Evolutionary conservation across 2,888 invertebrate genomes (phyloP).

Genomic region (Lamproptera curius): DNA sequence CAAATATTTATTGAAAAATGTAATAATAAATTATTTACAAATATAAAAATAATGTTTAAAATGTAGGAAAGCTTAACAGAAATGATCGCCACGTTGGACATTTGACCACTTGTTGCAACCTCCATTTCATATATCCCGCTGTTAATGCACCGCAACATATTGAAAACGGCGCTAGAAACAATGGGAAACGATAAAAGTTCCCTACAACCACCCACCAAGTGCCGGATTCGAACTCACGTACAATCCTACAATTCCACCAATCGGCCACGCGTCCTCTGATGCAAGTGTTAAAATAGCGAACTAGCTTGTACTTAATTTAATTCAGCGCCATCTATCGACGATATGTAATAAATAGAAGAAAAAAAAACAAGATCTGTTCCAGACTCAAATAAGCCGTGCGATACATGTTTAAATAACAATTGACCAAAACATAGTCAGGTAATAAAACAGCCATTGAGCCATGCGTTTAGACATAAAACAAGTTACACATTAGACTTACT

Average conservation of each 20-base stretch:
- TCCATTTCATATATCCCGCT: slow-evolving; percentile 62
- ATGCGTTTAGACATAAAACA: too few species aligned
- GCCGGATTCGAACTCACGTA: slow-evolving; percentile 24
- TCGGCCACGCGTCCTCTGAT: background rate
- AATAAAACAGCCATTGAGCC: too few species aligned
- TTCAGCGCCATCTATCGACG: slow-evolving; percentile 18
- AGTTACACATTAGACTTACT: too few species aligned
- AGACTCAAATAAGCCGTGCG: too few species aligned
- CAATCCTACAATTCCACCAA: too few species aligned
- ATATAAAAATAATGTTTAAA: slow-evolving; percentile 24
- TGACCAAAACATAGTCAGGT: too few species aligned
- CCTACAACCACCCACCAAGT: too few species aligned
- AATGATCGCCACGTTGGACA: slow-evolving; percentile 61
- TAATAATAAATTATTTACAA: too few species aligned
- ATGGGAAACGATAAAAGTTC: slow-evolving; percentile 45
- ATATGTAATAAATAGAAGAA: too few species aligned
- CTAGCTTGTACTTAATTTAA: background rate
- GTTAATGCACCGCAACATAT: slow-evolving; percentile 41
- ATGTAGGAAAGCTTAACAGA: slow-evolving; percentile 69
- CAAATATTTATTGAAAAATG: too few species aligned
- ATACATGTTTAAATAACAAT: too few species aligned
- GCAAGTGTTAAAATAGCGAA: background rate
- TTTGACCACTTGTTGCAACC: slow-evolving; percentile 70
- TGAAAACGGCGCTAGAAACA: slow-evolving; percentile 41
- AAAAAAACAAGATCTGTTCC: too few species aligned